Evolutionary conservation across 1,140 invertebrate species (phyloP).

Genomic region (Papilio xuthus): DNA sequence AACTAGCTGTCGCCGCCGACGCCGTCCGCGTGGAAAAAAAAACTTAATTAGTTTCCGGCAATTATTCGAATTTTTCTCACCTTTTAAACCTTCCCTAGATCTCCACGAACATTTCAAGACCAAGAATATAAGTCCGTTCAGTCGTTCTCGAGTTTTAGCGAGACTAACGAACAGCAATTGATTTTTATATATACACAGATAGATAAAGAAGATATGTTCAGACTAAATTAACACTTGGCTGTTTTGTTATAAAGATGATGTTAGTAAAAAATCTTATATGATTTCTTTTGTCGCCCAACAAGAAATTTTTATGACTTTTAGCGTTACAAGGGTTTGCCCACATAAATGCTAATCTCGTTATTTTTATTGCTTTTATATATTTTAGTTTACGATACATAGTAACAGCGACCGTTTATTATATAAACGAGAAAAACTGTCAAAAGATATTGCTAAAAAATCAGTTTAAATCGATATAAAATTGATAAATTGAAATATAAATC

Average conservation of each 20-base stretch:
- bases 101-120: too few species aligned
- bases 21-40: too few species aligned
- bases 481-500: neutral
- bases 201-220: too few species aligned
- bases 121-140: too few species aligned
- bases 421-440: neutral
- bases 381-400: neutral
- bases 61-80: too few species aligned
- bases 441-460: neutral
- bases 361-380: constrained; percentile 2
- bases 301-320: neutral
- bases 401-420: neutral
- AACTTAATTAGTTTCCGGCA: too few species aligned
- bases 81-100: too few species aligned
- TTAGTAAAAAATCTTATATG: neutral
- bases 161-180: too few species aligned
- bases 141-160: too few species aligned
- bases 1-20: too few species aligned
- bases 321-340: neutral
- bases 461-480: neutral
- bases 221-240: neutral
- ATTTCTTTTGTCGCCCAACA: neutral
- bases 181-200: too few species aligned
- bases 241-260: neutral
- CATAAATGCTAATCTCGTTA: constrained; percentile 5